Evolutionary conservation across 2,888 invertebrate genomes (phyloP).

Genomic region (Drosophila acutilabella): DNA sequence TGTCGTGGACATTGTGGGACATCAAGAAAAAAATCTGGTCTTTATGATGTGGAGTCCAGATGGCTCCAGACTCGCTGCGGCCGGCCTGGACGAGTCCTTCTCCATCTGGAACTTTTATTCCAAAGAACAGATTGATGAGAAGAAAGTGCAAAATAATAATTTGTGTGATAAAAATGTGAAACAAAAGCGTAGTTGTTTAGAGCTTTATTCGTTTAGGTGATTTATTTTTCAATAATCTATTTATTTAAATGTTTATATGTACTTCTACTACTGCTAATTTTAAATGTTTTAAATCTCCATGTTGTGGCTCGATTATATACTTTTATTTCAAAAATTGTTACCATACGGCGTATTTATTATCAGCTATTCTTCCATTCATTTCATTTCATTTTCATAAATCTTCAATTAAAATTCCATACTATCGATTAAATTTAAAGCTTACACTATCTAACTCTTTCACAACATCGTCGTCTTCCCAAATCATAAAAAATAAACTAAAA

Average conservation of each 20-base stretch:
- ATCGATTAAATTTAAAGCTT: slow-evolving; percentile 34
- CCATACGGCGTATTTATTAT: slow-evolving; percentile 52
- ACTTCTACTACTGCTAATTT: neutral
- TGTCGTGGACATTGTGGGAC: slow-evolving; percentile 81
- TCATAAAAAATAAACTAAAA: slow-evolving; percentile 15
- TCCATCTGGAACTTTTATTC: slow-evolving; percentile 85
- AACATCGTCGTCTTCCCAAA: slow-evolving; percentile 26
- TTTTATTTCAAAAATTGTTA: slow-evolving; percentile 62
- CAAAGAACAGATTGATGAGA: slow-evolving; percentile 22
- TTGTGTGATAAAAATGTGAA: neutral
- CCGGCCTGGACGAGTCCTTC: slow-evolving; percentile 84
- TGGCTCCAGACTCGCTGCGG: slow-evolving; percentile 82
- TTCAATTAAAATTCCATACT: slow-evolving; percentile 54
- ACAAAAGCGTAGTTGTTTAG: slow-evolving; percentile 10
- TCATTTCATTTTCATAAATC: slow-evolving; percentile 57
- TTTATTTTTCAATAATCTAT: slow-evolving; percentile 10
- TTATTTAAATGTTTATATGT: slow-evolving; percentile 15
- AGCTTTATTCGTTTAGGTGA: slow-evolving; percentile 25
- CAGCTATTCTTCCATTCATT: slow-evolving; percentile 51
- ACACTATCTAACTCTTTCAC: slow-evolving; percentile 29
- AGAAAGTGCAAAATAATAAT: slow-evolving; percentile 2
- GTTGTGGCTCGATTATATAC: slow-evolving; percentile 19
- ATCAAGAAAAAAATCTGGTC: slow-evolving; percentile 76
- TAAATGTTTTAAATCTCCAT: slow-evolving; percentile 7
- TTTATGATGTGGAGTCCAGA: slow-evolving; percentile 84